phyloP scores from a whole-genome alignment of 1,140 invertebrate genomes.

The Drosophila rhopaloa region DNA sequence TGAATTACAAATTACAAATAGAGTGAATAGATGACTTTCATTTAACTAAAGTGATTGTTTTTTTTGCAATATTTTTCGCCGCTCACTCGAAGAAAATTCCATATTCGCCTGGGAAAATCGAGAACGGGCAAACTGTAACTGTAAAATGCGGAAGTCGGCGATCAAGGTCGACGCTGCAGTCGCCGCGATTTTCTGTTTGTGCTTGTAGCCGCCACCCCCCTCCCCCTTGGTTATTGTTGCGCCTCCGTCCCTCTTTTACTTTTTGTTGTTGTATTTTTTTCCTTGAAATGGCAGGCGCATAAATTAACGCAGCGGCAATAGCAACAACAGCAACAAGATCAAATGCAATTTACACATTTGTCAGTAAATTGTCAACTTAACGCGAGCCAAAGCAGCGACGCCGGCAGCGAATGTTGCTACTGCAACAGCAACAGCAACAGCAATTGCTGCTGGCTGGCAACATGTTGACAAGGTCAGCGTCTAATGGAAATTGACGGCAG shows the following conservation, averaged over 20 bases:
- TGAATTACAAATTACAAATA: neutral
- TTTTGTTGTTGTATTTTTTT: slow-evolving; percentile 7
- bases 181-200: neutral
- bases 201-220: neutral
- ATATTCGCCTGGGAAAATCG: neutral
- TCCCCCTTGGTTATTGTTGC: slow-evolving; percentile 17
- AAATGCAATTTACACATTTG: slow-evolving; percentile 84
- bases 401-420: slow-evolving; percentile 48
- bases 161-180: slow-evolving; percentile 55
- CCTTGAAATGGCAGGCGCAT: slow-evolving; percentile 72
- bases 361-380: slow-evolving; percentile 84
- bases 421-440: slow-evolving; percentile 14
- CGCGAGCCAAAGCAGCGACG: slow-evolving; percentile 56
- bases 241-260: slow-evolving; percentile 13
- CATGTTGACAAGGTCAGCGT: slow-evolving; percentile 83
- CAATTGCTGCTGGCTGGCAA: slow-evolving; percentile 60
- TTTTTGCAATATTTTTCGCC: neutral
- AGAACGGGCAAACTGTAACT: slow-evolving; percentile 26
- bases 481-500: slow-evolving; percentile 76
- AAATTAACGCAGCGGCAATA: slow-evolving; percentile 65
- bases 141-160: slow-evolving; percentile 61
- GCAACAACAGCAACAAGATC: slow-evolving; percentile 68
- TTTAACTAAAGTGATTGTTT: neutral
- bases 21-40: neutral
- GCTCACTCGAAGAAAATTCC: slow-evolving; percentile 6